Percentiles rank a stretch among this genome's conserved stretches.
These are phyloP conservation scores for Nyctibius bracteatus DNA, from an alignment of 2,113 vertebrate genomes.

Conservation along the genomic window DNA sequence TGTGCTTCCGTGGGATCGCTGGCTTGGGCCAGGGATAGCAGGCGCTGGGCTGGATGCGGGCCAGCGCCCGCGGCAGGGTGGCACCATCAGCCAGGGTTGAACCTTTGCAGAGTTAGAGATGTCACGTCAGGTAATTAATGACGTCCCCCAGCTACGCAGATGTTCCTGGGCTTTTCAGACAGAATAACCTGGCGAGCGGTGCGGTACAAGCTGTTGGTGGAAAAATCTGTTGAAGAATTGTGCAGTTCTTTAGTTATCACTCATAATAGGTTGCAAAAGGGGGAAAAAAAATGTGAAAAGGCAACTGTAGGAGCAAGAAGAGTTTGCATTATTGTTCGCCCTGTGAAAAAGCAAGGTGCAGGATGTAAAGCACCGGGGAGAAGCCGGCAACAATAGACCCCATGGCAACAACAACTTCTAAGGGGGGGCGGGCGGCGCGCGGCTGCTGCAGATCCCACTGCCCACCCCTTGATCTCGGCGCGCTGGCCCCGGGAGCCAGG, in stretches of 20 bases:
- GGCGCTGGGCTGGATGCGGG: background rate
- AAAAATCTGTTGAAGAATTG: background rate
- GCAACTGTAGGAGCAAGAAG: slow-evolving; percentile 13
- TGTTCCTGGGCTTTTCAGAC: background rate
- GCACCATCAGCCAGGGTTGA: background rate
- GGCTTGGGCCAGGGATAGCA: background rate
- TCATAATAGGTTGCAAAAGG: background rate
- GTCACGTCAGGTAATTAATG: background rate
- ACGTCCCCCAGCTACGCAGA: background rate
- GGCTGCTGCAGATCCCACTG: slow-evolving; percentile 34
- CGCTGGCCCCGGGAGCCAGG: background rate
- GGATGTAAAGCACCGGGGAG: slow-evolving; percentile 36
- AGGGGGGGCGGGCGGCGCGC: slow-evolving; percentile 7
- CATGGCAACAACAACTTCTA: slow-evolving; percentile 68
- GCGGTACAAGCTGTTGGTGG: rapidly evolving
- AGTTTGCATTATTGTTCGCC: slow-evolving; percentile 57
- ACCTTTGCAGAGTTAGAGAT: background rate
- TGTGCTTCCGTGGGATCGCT: background rate
- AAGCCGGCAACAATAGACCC: slow-evolving; percentile 57
- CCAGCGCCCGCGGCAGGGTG: background rate
- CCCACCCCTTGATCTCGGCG: slow-evolving; percentile 31
- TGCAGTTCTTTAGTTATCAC: background rate
- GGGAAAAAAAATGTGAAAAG: background rate
- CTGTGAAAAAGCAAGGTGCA: slow-evolving; percentile 51
- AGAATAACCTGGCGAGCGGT: background rate